Percentiles rank a stretch among this genome's conserved stretches.
Conservation (phyloP, 2,797 vertebrate genomes). For the Chanos chanos region DNA sequence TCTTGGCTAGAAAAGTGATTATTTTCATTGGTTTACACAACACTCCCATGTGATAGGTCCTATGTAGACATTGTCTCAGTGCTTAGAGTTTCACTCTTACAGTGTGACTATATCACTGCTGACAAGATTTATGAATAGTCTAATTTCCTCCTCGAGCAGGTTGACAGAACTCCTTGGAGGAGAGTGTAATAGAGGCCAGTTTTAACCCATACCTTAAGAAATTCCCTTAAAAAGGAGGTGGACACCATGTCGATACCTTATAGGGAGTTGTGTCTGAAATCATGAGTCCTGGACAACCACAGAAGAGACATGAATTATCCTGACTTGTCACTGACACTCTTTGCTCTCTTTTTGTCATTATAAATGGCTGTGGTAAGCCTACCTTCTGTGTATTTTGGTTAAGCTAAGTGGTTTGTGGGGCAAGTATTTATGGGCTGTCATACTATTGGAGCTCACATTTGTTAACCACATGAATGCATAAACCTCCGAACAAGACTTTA, state of each 20-base stretch:
- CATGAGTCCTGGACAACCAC: no score
- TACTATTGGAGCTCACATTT: background rate
- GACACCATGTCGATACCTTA: no score
- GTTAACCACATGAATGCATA: background rate
- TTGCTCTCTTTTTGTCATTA: background rate
- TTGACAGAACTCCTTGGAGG: no score
- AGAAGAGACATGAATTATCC: no score
- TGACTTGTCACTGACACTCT: background rate
- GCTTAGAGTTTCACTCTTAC: background rate
- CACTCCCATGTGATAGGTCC: background rate
- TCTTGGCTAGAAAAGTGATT: background rate
- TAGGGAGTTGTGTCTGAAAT: no score
- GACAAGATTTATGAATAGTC: background rate
- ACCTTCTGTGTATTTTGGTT: background rate
- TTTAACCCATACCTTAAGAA: no score
- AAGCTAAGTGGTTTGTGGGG: slow-evolving; percentile 8
- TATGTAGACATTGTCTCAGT: background rate
- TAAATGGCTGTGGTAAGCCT: background rate
- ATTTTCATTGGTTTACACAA: slow-evolving; percentile 19
- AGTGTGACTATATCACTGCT: background rate
- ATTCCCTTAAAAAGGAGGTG: no score
- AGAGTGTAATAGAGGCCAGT: no score
- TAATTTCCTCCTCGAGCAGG: no score
- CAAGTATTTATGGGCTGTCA: slow-evolving; percentile 24
- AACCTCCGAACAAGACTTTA: no score